Evolutionary conservation across 2,888 invertebrate species (phyloP).

Genomic region (Lumbricus terrestris): DNA sequence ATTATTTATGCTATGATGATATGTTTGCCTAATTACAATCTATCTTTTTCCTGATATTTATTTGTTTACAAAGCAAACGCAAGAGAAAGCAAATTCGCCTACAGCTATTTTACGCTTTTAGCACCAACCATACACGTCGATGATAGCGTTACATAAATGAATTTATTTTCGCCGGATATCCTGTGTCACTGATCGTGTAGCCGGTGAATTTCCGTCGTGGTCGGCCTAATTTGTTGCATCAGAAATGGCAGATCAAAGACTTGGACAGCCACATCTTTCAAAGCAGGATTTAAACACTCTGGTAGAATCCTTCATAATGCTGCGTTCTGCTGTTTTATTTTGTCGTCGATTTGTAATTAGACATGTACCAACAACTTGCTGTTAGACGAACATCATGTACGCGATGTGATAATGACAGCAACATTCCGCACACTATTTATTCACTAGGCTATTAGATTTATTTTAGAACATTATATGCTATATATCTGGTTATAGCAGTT

Average conservation of each 20-base stretch:
- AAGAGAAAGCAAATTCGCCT: too few species aligned
- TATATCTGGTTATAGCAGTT: background rate
- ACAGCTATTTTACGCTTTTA: too few species aligned
- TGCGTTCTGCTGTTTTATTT: background rate
- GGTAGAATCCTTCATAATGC: background rate
- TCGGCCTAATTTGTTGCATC: slow-evolving; percentile 13
- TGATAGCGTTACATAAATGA: background rate
- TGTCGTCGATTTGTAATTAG: background rate
- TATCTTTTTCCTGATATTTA: too few species aligned
- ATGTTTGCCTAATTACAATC: too few species aligned
- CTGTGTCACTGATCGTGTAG: background rate
- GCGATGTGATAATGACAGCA: background rate
- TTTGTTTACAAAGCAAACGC: too few species aligned
- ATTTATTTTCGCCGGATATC: background rate
- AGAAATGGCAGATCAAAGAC: slow-evolving; percentile 11
- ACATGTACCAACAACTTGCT: background rate
- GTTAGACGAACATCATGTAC: background rate
- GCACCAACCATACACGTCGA: too few species aligned
- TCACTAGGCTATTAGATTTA: background rate
- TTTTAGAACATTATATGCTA: background rate
- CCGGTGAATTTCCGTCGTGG: background rate
- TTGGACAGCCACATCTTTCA: slow-evolving; percentile 16
- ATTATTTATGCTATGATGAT: too few species aligned
- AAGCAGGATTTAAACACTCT: slow-evolving; percentile 17
- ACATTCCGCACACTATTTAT: background rate